Evolutionary conservation across 1,140 invertebrate species (phyloP).

Genomic region (Pogonus chalceus): DNA sequence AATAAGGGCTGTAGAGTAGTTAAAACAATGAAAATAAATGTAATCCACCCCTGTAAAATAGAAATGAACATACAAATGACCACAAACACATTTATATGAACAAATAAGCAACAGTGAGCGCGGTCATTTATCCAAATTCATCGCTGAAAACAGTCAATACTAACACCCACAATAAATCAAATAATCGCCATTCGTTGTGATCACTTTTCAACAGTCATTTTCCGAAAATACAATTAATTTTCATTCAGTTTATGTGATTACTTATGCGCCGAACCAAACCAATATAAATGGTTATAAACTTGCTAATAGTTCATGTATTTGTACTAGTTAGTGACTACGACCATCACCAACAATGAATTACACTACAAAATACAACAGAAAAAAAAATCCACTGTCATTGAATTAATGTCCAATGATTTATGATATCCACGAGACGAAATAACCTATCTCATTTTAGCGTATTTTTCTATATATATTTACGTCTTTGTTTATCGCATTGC

Average conservation of each 20-base stretch:
- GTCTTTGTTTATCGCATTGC: not conserved
- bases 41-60: no score
- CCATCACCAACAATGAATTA: not conserved
- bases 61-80: no score
- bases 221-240: not conserved
- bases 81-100: no score
- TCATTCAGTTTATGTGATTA: not conserved
- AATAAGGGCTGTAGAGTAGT: no score
- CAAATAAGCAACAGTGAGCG: no score
- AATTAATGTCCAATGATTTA: not conserved
- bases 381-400: not conserved
- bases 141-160: not conserved
- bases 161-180: not conserved
- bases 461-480: not conserved
- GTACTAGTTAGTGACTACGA: not conserved
- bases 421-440: not conserved
- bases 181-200: not conserved
- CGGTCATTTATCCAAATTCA: no score
- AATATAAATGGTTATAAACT: not conserved
- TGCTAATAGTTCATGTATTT: not conserved
- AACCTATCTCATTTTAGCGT: not conserved
- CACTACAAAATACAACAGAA: not conserved
- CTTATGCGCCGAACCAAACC: not conserved
- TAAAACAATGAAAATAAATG: no score
- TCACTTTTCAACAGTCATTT: not conserved